Base-by-base conservation (phyloP, 2,888 invertebrate species). In the Litoditis marina region DNA sequence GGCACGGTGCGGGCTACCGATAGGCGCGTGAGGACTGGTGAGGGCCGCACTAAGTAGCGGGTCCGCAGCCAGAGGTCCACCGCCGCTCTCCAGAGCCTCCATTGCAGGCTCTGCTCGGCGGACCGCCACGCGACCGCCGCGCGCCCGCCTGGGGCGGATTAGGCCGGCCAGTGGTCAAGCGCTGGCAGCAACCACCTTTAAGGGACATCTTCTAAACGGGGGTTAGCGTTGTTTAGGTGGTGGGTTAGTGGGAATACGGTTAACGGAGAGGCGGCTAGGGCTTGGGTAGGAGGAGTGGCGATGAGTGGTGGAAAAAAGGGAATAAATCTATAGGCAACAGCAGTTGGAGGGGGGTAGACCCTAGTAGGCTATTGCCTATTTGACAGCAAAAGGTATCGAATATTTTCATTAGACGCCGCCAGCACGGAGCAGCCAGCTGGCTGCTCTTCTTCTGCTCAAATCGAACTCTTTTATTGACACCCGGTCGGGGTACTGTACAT, bases 1-100 rank as follows among this genome's bases (percentile, higher is more conserved):
- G 11, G 39, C 11, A n/a, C 39, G 13, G n/a, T n/a, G 13, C 2
- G 50, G 25, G n/a, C 50, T 28, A 28, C 50, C 50, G 50, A n/a
- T 19, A 25, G 47, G 42, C 7, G 34, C 36, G 16, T 47, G 34
- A 11, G 63, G 63, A 59, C 64, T 59, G 36, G 55, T 51, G 11
- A 66, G 64, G 39, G 64, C 66, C 46, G 63, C 63, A 27, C 52
- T 52, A 30, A 66, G 61, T 13, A 70, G 63, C 13, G 70, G 70
- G 62, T 70, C 70, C 22, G 69, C 60, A 16, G 59, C 47, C 32
- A 54, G 60, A 22, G 42, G 27, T 16, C n/a, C 49, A 22, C 56
- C 44, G 28, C 62, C 62, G 31, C 62, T 60, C 50, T 66, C 66
- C 39, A 66, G 53, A 50, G 65, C 59, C 50, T 66, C 66, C 66